A percentile compares a stretch with the other conserved stretches of the same genome.
Conservation (phyloP, 2,113 vertebrate genomes). For the Erpornis zantholeuca region DNA sequence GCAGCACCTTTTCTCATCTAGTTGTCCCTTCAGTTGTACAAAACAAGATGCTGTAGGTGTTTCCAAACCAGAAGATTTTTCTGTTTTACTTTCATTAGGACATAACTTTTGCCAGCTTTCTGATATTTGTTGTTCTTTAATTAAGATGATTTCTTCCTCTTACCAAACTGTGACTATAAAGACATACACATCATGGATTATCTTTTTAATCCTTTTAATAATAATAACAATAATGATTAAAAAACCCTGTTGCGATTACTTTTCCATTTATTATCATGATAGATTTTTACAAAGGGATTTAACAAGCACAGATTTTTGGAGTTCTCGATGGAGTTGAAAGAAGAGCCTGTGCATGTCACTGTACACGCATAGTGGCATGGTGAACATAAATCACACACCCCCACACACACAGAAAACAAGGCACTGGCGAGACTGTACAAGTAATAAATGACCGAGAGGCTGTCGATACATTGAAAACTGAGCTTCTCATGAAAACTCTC, state of each 20-base stretch:
- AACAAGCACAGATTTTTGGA: neutral
- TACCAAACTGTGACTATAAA: neutral
- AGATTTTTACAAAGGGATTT: neutral
- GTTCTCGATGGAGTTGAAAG: neutral
- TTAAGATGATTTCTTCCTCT: neutral
- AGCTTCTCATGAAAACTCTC: neutral
- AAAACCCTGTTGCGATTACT: neutral
- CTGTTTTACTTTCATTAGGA: neutral
- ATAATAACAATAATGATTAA: neutral
- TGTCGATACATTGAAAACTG: neutral
- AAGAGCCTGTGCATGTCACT: neutral
- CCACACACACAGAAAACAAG: slow-evolving; percentile 13
- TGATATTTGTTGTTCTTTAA: neutral
- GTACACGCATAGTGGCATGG: neutral
- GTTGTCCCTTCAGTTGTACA: neutral
- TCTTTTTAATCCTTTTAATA: slow-evolving; percentile 45
- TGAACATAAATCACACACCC: neutral
- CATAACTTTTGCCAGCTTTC: neutral
- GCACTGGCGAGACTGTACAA: slow-evolving; percentile 25
- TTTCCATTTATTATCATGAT: slow-evolving; percentile 8
- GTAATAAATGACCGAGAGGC: neutral
- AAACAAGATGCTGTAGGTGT: neutral
- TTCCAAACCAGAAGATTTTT: neutral
- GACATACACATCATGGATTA: neutral
- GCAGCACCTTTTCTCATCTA: neutral